These are phyloP conservation scores for Stegophylla sp. DNA, from an alignment of 2,888 invertebrate genomes.

Conservation along the genomic window DNA sequence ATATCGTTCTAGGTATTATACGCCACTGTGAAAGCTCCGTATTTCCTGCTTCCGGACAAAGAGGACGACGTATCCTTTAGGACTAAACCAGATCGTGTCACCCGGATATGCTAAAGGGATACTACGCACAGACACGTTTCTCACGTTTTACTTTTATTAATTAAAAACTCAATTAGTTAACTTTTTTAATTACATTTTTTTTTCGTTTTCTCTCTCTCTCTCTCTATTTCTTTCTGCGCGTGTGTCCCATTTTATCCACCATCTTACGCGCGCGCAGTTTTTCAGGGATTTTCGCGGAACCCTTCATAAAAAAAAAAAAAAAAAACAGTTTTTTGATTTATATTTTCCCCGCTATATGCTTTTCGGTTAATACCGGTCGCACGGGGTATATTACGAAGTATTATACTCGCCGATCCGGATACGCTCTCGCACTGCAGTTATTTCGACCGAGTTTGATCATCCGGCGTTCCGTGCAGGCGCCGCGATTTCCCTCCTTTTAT, in stretches of 20 bases:
- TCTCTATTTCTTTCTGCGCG: background rate
- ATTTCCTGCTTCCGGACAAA: conserved; percentile 20
- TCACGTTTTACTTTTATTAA: conserved; percentile 29
- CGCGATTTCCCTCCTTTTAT: background rate
- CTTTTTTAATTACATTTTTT: conserved; percentile 48
- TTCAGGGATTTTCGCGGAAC: background rate
- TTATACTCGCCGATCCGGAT: background rate
- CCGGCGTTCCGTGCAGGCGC: conserved; percentile 3
- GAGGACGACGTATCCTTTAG: background rate
- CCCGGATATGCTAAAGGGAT: conserved; percentile 2
- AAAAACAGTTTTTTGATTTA: background rate
- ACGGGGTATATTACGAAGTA: no score
- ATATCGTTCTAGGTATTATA: no score
- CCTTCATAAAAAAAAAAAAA: background rate
- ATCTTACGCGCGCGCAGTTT: background rate
- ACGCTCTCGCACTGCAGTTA: background rate
- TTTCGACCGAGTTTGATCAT: conserved; percentile 17
- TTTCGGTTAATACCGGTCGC: no score
- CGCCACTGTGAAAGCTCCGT: conserved; percentile 13
- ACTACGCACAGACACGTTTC: conserved; percentile 20
- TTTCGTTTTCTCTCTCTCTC: background rate
- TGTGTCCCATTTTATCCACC: background rate
- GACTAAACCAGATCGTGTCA: background rate
- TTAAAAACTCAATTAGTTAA: conserved; percentile 54
- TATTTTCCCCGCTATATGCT: no score